phyloP scores from a whole-genome alignment of 2,113 vertebrate species.

The Genyomyrus donnyi region DNA sequence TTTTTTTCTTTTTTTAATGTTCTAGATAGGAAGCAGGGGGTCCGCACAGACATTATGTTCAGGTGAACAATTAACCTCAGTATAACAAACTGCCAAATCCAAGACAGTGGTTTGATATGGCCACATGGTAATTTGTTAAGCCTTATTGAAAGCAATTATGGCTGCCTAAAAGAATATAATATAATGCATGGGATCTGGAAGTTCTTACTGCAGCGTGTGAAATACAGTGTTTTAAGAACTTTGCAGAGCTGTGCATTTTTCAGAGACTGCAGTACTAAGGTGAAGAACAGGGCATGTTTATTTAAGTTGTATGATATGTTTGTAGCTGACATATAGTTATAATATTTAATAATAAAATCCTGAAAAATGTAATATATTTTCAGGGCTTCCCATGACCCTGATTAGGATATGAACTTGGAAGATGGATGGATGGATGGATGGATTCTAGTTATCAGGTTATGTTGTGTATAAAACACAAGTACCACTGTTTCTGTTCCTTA shows the following conservation, averaged over 20 bases:
- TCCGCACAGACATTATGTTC: neutral
- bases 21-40: neutral
- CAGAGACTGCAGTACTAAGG: neutral
- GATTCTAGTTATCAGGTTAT: neutral
- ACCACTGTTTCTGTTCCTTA: neutral
- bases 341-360: neutral
- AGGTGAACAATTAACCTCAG: neutral
- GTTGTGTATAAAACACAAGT: neutral
- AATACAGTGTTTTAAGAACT: neutral
- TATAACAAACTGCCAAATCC: neutral
- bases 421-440: neutral
- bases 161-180: neutral
- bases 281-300: neutral
- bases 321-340: neutral
- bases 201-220: neutral
- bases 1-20: neutral
- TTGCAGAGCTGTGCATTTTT: neutral
- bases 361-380: neutral
- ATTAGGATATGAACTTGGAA: neutral
- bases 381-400: neutral
- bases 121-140: neutral
- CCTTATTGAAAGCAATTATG: neutral
- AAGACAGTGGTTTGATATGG: neutral
- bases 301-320: neutral
- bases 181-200: neutral